Conservation (phyloP, 2,888 invertebrate species). For the Eurytoma adleriae region DNA sequence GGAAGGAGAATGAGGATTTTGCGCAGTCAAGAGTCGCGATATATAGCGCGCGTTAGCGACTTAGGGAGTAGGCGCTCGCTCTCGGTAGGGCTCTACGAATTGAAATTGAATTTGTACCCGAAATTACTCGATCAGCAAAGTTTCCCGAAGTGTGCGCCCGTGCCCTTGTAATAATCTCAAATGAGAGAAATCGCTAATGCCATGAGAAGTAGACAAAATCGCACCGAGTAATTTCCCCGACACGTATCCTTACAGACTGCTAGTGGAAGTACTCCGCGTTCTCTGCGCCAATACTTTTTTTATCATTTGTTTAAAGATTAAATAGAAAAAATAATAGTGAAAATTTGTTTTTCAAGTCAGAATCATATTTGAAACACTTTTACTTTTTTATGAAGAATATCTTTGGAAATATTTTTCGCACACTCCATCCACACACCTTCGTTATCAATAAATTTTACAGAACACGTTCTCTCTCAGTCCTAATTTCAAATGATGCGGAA, state of each 20-base stretch:
- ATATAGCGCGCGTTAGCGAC: conserved; percentile 16
- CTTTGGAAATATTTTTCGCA: neutral
- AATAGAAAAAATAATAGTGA: neutral
- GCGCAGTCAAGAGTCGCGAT: conserved; percentile 24
- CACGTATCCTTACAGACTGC: neutral
- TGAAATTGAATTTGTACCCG: conserved; percentile 55
- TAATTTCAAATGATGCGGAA: conserved; percentile 13
- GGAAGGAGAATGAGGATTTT: conserved; percentile 15
- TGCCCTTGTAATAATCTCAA: conserved; percentile 51
- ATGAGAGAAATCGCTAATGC: conserved; percentile 54
- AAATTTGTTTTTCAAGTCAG: neutral
- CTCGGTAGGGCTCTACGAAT: conserved; percentile 28
- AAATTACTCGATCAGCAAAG: conserved; percentile 56
- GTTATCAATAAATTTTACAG: conserved; percentile 19
- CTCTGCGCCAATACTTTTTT: too few species aligned
- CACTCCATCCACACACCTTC: neutral
- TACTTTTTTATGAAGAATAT: neutral
- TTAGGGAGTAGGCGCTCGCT: conserved; percentile 29
- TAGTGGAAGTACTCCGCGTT: too few species aligned
- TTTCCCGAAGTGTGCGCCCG: conserved; percentile 46
- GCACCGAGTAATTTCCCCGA: conserved; percentile 4
- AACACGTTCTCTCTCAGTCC: conserved; percentile 4
- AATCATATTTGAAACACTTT: too few species aligned
- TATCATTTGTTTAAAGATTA: too few species aligned
- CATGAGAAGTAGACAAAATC: conserved; percentile 3